Percentiles rank a stretch among this genome's conserved stretches.
These are phyloP conservation scores for Notodonta dromedarius DNA, from an alignment of 2,888 invertebrate species.

Conservation along the genomic window DNA sequence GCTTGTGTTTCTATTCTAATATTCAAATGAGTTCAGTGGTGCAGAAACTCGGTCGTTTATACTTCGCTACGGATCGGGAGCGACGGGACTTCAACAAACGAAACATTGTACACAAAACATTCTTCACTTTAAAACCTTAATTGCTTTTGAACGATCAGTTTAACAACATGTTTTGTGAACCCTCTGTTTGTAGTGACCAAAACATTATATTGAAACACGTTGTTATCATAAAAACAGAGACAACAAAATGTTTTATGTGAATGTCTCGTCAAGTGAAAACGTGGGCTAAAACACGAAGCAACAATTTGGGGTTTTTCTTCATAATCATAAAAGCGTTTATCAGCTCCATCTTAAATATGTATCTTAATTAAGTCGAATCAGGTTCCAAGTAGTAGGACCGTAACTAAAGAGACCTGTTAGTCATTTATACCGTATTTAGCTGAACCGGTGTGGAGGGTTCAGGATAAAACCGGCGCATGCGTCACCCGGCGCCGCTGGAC, in stretches of 20 bases:
- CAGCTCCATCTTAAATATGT: not conserved
- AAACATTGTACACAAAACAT: conserved; percentile 27
- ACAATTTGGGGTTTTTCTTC: not conserved
- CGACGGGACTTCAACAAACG: conserved; percentile 28
- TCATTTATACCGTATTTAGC: conserved; percentile 67
- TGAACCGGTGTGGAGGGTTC: conserved; percentile 50
- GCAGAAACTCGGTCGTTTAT: conserved; percentile 58
- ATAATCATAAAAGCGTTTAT: conserved; percentile 2
- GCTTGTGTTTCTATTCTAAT: conserved; percentile 58
- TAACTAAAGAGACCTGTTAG: conserved; percentile 50
- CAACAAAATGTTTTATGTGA: too few relatives aligned
- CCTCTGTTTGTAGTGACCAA: too few relatives aligned
- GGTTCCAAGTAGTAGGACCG: conserved; percentile 24
- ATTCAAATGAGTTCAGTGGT: conserved; percentile 69
- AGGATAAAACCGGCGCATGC: conserved; percentile 63
- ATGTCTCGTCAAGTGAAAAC: too few relatives aligned
- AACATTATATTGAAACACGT: too few relatives aligned
- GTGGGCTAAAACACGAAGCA: conserved; percentile 2
- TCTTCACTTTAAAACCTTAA: conserved; percentile 5
- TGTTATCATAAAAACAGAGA: too few relatives aligned
- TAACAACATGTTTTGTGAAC: not conserved
- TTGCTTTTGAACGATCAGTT: conserved; percentile 1
- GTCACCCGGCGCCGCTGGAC: conserved; percentile 62
- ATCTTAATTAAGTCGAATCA: conserved; percentile 19
- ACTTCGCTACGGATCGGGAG: conserved; percentile 27